Evolutionary conservation across 2,113 vertebrate genomes (phyloP).

Genomic region (Vombatus ursinus): DNA sequence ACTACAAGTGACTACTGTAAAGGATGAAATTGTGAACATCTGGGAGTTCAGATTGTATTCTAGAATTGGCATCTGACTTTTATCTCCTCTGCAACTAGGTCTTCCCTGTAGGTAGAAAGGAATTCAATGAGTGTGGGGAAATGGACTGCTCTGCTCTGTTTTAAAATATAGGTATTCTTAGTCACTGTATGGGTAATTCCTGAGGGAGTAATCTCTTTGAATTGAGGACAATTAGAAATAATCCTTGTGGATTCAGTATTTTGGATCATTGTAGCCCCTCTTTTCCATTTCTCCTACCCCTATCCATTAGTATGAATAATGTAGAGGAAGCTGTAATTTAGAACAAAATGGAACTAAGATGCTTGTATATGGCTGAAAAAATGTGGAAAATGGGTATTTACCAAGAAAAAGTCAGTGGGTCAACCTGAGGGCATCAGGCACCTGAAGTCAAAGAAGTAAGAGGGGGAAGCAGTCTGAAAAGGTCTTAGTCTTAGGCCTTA

Average conservation of each 20-base stretch:
- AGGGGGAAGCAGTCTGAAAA: neutral
- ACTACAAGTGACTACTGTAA: no score
- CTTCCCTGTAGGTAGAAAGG: slow-evolving; percentile 22
- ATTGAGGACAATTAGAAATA: neutral
- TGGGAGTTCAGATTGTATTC: no score
- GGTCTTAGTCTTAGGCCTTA: neutral
- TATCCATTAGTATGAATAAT: neutral
- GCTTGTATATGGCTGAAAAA: no score
- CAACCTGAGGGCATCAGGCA: no score
- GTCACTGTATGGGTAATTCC: neutral
- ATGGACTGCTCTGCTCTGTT: neutral
- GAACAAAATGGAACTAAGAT: neutral
- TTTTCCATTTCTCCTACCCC: neutral
- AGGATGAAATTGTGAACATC: no score
- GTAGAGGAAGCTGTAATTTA: neutral
- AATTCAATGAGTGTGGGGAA: neutral
- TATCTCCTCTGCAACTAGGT: neutral
- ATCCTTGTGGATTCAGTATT: slow-evolving; percentile 26
- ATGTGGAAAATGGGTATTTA: no score
- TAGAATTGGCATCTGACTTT: neutral
- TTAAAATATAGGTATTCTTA: slow-evolving; percentile 3
- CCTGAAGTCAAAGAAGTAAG: no score
- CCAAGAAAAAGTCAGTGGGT: no score
- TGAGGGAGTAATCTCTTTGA: neutral
- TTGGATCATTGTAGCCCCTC: neutral